Evolutionary conservation across 2,797 vertebrate genomes (phyloP).

Genomic region (Rhyacichthys aspro): DNA sequence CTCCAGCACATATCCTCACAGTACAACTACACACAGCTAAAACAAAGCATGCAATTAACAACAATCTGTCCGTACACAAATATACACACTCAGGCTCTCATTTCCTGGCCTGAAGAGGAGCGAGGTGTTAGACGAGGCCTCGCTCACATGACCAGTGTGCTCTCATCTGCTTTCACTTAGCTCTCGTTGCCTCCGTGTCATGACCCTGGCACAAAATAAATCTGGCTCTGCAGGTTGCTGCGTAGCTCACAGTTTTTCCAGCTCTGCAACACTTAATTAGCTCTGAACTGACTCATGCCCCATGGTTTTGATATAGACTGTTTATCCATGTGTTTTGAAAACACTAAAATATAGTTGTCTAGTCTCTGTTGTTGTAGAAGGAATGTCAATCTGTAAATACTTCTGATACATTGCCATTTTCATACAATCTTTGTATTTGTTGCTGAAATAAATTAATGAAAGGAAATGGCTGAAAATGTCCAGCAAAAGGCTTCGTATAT

Average conservation of each 20-base stretch:
- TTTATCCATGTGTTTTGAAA: background rate
- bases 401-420: too few species aligned
- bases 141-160: background rate
- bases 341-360: too few species aligned
- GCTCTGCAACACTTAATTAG: background rate
- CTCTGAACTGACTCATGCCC: too few species aligned
- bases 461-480: too few species aligned
- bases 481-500: too few species aligned
- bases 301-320: too few species aligned
- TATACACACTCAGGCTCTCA: background rate
- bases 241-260: background rate
- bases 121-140: conserved; percentile 26
- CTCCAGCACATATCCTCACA: background rate
- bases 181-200: conserved; percentile 33
- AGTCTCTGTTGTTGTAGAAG: too few species aligned
- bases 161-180: conserved; percentile 63
- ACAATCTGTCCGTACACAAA: background rate
- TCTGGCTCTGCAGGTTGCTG: conserved; percentile 11
- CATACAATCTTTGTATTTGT: too few species aligned
- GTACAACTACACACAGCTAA: background rate
- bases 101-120: conserved; percentile 3
- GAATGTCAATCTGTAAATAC: too few species aligned
- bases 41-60: background rate
- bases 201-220: conserved; percentile 30
- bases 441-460: too few species aligned